phyloP scores from a whole-genome alignment of 2,113 vertebrate species.

The Chloebia gouldiae region DNA sequence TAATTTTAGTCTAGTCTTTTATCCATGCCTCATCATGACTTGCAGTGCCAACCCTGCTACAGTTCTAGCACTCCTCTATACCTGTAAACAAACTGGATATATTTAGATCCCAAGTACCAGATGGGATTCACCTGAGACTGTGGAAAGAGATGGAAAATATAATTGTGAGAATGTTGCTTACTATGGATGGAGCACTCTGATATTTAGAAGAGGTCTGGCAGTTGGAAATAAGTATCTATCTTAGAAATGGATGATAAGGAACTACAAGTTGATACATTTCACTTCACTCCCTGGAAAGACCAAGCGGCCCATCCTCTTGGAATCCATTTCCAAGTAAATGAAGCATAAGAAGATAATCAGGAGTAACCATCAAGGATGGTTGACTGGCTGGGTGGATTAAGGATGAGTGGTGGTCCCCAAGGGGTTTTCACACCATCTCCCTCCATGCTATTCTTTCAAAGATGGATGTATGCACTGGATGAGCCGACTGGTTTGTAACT shows the following conservation, averaged over 20 bases:
- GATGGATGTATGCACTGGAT: background rate
- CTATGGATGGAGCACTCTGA: accelerated
- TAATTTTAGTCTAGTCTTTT: background rate
- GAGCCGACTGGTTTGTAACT: background rate
- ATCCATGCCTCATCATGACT: background rate
- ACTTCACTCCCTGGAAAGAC: background rate
- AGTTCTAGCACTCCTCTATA: background rate
- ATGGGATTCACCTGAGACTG: background rate
- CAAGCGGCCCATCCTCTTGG: accelerated
- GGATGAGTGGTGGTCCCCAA: background rate
- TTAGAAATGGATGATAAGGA: background rate
- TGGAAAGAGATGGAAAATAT: background rate
- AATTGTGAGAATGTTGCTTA: background rate
- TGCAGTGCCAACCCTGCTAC: background rate
- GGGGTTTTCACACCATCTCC: background rate
- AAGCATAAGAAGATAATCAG: background rate
- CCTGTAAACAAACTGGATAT: background rate
- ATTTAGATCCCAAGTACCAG: background rate
- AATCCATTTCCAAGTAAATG: background rate
- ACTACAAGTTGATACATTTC: background rate
- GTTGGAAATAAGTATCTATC: background rate
- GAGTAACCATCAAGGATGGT: background rate
- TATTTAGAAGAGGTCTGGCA: background rate
- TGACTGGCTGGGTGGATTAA: background rate
- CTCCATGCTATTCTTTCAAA: background rate